Evolutionary conservation across 2,113 vertebrate species (phyloP), one percentile per base, ranked within the genome.

Genomic region (Aphyosemion australe): DNA sequence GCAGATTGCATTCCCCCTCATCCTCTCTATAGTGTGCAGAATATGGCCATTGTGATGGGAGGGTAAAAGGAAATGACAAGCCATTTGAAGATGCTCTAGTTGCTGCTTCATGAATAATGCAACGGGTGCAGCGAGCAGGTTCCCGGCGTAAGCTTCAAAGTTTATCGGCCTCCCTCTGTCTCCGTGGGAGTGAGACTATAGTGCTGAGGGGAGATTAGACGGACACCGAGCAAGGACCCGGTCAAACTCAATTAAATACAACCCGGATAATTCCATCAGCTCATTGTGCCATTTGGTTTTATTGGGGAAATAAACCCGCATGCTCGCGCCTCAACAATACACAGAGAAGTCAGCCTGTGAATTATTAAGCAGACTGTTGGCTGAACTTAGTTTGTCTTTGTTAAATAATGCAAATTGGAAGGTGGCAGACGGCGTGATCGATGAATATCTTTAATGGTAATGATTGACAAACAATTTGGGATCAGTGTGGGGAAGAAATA

Each of bases 31-130:
- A 37, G 76, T 69, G 64, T 68, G 85, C 60, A 90, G 83, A 93
- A 93, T 94, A 93, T 88, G 89, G 92, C 71, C 90, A 86, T 85
- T 90, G 89, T 93, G 94, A 93, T 88, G 91, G 41, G 87, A 90
- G 92, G 82, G 83, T 92, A 94, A 94, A 93, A 88, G 90, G 89
- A 94, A 94, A 93, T 91, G 94, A 94, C 94, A 93, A 88, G 74
- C 76, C 85, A 87, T 91, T 93, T 94, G 89, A 95, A 93, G 88
- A 93, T 90, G 82, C 69, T 89, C 88, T 87, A 74, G 88, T 90
- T 80, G 78, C 86, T 76, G 74, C 80, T 39, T 88, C 65, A 94
- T 96, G 93, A 94, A 95, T 96, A 94, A 96, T 94, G 88, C 90
- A 96, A 91, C 62, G 73, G 65, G 64, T 77, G 87, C 88, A 90